phyloP scores from a whole-genome alignment of 2,888 invertebrate species.

The Sesamia inferens region DNA sequence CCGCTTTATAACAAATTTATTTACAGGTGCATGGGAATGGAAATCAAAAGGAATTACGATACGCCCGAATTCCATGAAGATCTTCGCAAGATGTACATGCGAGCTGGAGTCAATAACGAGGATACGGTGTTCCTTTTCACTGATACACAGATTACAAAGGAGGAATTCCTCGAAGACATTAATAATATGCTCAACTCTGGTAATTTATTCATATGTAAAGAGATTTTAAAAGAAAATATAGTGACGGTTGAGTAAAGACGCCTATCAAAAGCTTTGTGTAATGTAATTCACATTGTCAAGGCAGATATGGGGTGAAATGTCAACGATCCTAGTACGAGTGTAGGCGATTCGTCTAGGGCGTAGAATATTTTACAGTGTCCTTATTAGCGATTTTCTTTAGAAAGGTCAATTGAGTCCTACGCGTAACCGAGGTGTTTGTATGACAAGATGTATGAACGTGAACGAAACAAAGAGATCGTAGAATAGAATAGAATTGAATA shows the following conservation, averaged over 20 bases:
- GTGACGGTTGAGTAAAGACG: neutral
- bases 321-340: neutral
- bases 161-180: constrained; percentile 97
- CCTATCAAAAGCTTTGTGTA: too few species aligned
- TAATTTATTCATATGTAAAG: neutral
- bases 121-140: constrained; percentile 96
- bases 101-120: constrained; percentile 93
- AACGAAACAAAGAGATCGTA: neutral
- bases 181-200: constrained; percentile 98
- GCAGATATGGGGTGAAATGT: neutral
- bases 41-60: constrained; percentile 95
- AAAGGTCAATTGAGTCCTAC: neutral
- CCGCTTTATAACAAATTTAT: too few species aligned
- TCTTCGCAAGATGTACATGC: constrained; percentile 93
- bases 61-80: constrained; percentile 96
- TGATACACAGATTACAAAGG: constrained; percentile 97
- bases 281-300: neutral
- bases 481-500: too few species aligned
- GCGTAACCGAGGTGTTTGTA: neutral
- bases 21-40: constrained; percentile 95
- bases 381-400: neutral
- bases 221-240: neutral
- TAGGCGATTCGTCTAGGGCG: neutral
- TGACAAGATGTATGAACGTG: neutral
- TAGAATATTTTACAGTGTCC: neutral